These are phyloP conservation scores for Plusia festucae DNA, from an alignment of 2,888 invertebrate genomes.

Conservation along the genomic window DNA sequence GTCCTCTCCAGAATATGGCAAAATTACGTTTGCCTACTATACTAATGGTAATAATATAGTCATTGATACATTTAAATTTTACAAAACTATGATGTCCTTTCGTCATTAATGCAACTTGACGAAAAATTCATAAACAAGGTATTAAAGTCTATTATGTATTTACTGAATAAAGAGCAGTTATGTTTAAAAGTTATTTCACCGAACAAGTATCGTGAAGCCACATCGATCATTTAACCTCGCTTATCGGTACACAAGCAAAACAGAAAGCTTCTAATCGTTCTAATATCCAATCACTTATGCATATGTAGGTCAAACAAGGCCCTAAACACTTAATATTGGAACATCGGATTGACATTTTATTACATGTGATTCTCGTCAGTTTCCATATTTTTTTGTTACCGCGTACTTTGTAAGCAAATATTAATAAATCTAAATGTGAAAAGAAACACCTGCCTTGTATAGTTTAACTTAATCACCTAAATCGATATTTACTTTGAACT, in stretches of 20 bases:
- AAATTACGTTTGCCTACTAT: too few relatives aligned
- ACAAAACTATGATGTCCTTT: too few relatives aligned
- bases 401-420: background rate
- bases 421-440: background rate
- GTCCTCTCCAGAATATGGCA: too few relatives aligned
- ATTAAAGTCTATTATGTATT: background rate
- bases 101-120: too few relatives aligned
- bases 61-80: too few relatives aligned
- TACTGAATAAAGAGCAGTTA: background rate
- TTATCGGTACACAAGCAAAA: background rate
- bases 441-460: background rate
- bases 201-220: background rate
- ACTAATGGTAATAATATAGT: too few relatives aligned
- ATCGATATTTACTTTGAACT: background rate
- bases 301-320: slow-evolving; percentile 2
- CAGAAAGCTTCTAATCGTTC: background rate
- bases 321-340: background rate
- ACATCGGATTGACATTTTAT: slow-evolving; percentile 5
- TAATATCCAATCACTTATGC: slow-evolving; percentile 8
- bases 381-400: background rate
- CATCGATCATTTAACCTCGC: slow-evolving; percentile 2
- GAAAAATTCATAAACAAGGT: too few relatives aligned
- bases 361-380: background rate
- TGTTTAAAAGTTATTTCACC: background rate
- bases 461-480: background rate